Evolutionary conservation across 2,888 invertebrate species (phyloP), one percentile per base, ranked within the genome.

Genomic region (Cantharis nigra): DNA sequence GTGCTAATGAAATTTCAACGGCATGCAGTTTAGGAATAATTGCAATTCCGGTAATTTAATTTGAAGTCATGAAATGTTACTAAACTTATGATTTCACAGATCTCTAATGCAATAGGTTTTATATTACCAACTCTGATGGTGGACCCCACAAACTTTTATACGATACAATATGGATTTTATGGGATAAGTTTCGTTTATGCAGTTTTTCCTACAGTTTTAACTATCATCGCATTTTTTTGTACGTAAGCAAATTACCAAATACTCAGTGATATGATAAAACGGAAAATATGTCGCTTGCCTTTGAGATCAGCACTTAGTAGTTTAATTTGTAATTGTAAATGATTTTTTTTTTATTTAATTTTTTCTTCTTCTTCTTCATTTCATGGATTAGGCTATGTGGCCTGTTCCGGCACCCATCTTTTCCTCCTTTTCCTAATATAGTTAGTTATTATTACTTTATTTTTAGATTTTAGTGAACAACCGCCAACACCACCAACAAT

Each of bases 11-110:
- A 90, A 97, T 98, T n/a, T 98, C 98, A 10, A 97, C 97, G 0
- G 99, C 99, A 0, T 98, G 98, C 89, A 97, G 98, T 85, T 93
- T 98, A 81, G 99, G 99, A 7, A 98, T 99, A 13, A 98, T 99
- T 88, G 99, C 99, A 16, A 99, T 98, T 82, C 23, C 49, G 18
- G 70, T 71, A 18, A 63, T 49, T 10, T 16, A 3, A 71, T 14
- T 18, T 18, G 28, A 18, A 71, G 16, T 9, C n/a, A n/a, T 9
- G 4, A 49, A 33, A 49, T 0, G 49, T 9, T n/a, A n/a, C n/a
- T n/a, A 9, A 49, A 49, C 5, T 4, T 64, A 9, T 14, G 7
- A 23, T 26, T 30, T 16, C 88, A n/a, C 90, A 98, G 98, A 90
- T 98, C 20, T 98, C 98, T 26, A 93, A 97, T 72, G 98, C 98